Conservation (phyloP, 1,140 invertebrate species). For the Anastrepha ludens region DNA sequence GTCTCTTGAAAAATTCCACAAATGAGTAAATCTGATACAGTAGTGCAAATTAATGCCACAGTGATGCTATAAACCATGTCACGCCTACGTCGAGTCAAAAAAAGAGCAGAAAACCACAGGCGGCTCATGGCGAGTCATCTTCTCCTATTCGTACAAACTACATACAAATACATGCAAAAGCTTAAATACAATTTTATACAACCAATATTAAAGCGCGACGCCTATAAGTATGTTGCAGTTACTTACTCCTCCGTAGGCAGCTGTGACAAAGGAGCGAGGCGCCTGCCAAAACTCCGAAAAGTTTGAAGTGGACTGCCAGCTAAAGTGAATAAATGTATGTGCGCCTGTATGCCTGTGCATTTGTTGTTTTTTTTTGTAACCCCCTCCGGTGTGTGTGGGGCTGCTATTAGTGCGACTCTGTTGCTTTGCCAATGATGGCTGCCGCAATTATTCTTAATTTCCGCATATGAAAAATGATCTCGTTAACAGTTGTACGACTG, state of each 20-base stretch:
- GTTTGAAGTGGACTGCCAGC: not conserved
- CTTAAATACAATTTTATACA: not conserved
- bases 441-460: constrained; percentile 54
- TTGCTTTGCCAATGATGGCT: constrained; percentile 34
- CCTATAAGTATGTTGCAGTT: constrained; percentile 39
- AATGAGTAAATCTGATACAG: constrained; percentile 33
- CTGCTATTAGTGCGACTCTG: not conserved
- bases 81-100: not conserved
- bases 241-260: not conserved
- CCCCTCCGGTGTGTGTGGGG: not conserved
- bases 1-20: not conserved
- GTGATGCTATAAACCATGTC: constrained; percentile 1
- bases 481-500: constrained; percentile 40
- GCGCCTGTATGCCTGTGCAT: not conserved
- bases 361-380: too few relatives aligned
- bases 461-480: constrained; percentile 54
- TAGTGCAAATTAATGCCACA: constrained; percentile 26
- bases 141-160: not conserved
- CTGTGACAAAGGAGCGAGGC: not conserved
- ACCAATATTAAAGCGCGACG: not conserved
- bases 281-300: not conserved
- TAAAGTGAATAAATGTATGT: constrained; percentile 22
- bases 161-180: not conserved
- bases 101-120: not conserved
- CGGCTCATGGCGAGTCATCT: not conserved